A percentile compares a stretch with the other conserved stretches of the same genome.
phyloP scores from a whole-genome alignment of 2,113 vertebrate species.

The Dipodomys merriami region DNA sequence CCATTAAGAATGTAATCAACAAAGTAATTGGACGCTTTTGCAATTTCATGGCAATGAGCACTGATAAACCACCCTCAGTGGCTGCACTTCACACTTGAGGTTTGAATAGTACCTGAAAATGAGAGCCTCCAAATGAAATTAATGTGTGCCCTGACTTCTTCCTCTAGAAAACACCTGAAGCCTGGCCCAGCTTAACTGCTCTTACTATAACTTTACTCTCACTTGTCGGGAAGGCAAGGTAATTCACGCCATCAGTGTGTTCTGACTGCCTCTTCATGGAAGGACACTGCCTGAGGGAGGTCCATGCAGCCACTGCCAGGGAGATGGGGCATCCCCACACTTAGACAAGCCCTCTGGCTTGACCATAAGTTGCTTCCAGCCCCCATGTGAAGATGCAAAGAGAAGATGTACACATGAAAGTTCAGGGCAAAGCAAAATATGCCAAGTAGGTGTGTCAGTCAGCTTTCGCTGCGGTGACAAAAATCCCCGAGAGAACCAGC shows the following conservation, averaged over 20 bases:
- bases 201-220: neutral
- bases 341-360: accelerated
- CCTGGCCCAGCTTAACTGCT: neutral
- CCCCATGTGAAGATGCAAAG: neutral
- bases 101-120: neutral
- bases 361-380: accelerated
- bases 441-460: neutral
- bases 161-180: neutral
- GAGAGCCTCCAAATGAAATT: neutral
- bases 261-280: neutral
- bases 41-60: slow-evolving; percentile 54
- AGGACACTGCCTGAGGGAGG: accelerated
- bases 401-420: no score
- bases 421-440: neutral
- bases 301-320: accelerated
- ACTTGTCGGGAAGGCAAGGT: neutral
- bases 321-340: accelerated
- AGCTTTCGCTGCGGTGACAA: neutral
- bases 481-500: neutral
- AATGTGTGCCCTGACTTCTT: neutral
- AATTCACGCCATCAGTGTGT: neutral
- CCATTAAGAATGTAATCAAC: slow-evolving; percentile 63
- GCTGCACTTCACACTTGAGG: neutral
- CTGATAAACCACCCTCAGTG: neutral
- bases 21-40: slow-evolving; percentile 50